Conservation (phyloP, 2,888 invertebrate genomes). For the Amiota mariae region DNA sequence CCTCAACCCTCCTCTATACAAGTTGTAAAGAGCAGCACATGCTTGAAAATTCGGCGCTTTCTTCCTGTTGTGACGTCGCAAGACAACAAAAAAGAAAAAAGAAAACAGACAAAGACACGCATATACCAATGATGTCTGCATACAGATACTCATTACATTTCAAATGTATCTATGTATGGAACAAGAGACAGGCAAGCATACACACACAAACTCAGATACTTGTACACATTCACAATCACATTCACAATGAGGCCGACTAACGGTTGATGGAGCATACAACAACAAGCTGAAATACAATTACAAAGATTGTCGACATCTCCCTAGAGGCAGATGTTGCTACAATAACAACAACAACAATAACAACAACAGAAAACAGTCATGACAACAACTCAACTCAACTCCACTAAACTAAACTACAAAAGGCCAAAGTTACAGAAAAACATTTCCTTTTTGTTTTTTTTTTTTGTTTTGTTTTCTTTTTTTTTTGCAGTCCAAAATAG, state of each 20-base stretch:
- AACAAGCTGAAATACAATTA: constrained; percentile 44
- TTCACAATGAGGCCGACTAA: constrained; percentile 30
- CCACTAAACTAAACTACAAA: constrained; percentile 36
- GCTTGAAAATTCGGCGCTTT: constrained; percentile 51
- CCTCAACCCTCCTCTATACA: too few relatives aligned
- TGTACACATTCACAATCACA: constrained; percentile 42
- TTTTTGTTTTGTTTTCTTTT: constrained; percentile 19
- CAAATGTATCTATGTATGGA: too few relatives aligned
- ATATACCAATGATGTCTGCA: too few relatives aligned
- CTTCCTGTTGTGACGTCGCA: constrained; percentile 8
- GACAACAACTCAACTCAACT: constrained; percentile 44
- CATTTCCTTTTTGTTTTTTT: constrained; percentile 22
- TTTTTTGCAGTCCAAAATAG: neutral
- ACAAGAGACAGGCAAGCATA: neutral
- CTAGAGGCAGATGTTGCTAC: constrained; percentile 42
- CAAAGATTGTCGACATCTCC: constrained; percentile 51
- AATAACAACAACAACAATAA: constrained; percentile 38
- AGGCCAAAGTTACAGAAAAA: constrained; percentile 30
- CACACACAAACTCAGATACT: constrained; percentile 32
- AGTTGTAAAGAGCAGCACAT: constrained; percentile 39
- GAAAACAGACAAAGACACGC: neutral
- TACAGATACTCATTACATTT: too few relatives aligned
- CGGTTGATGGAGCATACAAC: constrained; percentile 17
- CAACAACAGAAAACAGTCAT: too few relatives aligned
- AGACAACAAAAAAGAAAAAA: neutral